Evolutionary conservation across 2,113 vertebrate genomes (phyloP), one percentile per base, ranked within the genome.

Genomic region (Acanthochromis polyacanthus): DNA sequence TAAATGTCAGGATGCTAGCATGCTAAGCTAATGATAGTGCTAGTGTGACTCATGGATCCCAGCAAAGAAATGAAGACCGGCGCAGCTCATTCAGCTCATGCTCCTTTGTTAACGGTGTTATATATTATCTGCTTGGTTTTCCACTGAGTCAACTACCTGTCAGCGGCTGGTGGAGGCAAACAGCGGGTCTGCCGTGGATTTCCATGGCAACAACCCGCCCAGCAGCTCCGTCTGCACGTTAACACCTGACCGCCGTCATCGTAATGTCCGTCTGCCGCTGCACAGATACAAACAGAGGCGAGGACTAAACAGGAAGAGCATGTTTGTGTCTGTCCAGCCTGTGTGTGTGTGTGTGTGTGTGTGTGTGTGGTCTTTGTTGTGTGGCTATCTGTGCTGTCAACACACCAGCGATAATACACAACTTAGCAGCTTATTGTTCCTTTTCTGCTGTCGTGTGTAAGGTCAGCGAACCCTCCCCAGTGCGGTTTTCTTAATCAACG

Each of bases 191-290:
- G 68, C 68, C 12, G 65, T 50, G 14, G 19, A 81, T 91, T 83
- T 68, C 89, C 86, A 88, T 88, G 88, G 90, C 83, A 87, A 87
- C 91, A 12, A 28, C 43, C 69, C 77, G 19, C 59, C 83, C 81
- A 58, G 76, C 58, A 71, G 81, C 76, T 45, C 5, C 0, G 20
- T 43, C 40, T 23, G 43, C 73, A 20, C 7, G 28, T 30, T 57
- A 57, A 30, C 57, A 51, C 60, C 79, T 78, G 73, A 67, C 69
- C 52, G 12, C 15, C 30, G 46, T 52, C 70, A 60, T 57, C 46
- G 73, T 59, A 9, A 69, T 12, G 25, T 38, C 72, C 17, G 14
- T n/a, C 6, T 38, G 8, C 50, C 30, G 38, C 67, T 56, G 53
- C 72, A 56, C 38, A 40, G 19, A 22, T 0, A 38, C 30, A 61